Base-by-base conservation (phyloP, 2,797 vertebrate species). In the Hyperoplus lanceolatus region DNA sequence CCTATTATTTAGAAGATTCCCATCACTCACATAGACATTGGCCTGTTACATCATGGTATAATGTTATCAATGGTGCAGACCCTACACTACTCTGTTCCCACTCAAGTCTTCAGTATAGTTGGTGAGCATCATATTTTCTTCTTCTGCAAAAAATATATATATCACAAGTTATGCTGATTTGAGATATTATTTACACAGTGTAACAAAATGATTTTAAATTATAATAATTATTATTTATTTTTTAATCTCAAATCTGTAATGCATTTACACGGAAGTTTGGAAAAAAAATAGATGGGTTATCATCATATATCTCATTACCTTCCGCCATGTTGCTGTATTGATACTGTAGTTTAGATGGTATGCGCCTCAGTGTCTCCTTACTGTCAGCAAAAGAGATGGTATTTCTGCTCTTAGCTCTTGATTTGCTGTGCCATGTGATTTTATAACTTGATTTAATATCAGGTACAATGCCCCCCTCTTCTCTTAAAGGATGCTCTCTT, bases 121-220 rank as follows among this genome's bases (percentile, higher is more conserved):
- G 84, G 87, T 93, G 90, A 93, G 90, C 81, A 76, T 91, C 85
- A 83, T 89, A 89, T 92, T 89, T 79, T 92, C 77, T 78, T 86
- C 87, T 91, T 92, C 90, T 29, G 29, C 29, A 29, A 91, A 92
- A 93, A 85, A 91, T 81, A 79, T 82, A 87, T 81, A 87, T 87
- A 88, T 90, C 92, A 90, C 88, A 92, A 88, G 79, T 58, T 89
- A 88, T 91, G 84, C 59, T 82, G 86, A 89, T 89, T 85, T 83
- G 13, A 90, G 77, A 85, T 83, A 82, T 90, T 92, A 95, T 95
- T 93, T 95, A 95, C 92, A 94, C 38, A 54, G 66, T 81, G 81
- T 87, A 83, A 83, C 54, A 68, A 85, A 87, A 84, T 45, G 29
- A 29, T 12, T 42, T 49, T 63, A 54, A 15, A 57, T 21, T 21